Percentiles rank a stretch among this genome's conserved stretches.
Conservation (phyloP, 2,113 vertebrate species). For the Oreochromis spilurus region DNA sequence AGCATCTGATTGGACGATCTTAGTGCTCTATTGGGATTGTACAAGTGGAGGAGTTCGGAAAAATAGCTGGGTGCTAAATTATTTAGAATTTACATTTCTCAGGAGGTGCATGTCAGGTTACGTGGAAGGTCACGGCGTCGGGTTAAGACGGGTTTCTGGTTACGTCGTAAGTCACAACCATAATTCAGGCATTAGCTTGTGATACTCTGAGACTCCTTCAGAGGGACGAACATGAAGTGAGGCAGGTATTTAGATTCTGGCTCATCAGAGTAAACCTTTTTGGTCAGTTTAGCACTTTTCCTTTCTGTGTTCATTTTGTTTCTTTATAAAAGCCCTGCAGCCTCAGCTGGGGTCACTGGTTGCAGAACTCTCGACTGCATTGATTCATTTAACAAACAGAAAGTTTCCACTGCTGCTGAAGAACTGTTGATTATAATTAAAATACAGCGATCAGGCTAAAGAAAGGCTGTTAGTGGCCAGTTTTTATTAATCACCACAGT, state of each 20-base stretch:
- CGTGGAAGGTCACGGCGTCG: neutral
- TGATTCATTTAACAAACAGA: too few species aligned
- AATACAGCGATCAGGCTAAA: neutral
- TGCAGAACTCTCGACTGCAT: too few species aligned
- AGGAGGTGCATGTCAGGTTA: neutral
- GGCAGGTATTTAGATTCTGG: neutral
- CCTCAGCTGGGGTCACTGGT: neutral
- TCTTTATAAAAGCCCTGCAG: neutral
- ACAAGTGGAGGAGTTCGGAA: too few species aligned
- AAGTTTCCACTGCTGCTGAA: too few species aligned
- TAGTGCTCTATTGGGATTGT: too few species aligned
- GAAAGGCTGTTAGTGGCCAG: neutral
- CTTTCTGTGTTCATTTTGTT: neutral
- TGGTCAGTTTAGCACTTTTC: neutral
- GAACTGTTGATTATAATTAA: neutral
- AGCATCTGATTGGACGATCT: neutral
- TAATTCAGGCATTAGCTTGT: neutral
- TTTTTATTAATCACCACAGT: neutral
- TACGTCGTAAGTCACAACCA: neutral
- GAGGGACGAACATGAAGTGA: neutral
- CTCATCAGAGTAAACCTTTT: neutral
- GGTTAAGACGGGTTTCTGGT: neutral
- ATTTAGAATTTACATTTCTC: neutral
- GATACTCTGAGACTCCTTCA: neutral
- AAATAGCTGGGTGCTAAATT: neutral